Percentiles rank a stretch among this genome's conserved stretches.
These are phyloP conservation scores for Scrobipalpa atriplicella DNA, from an alignment of 2,888 invertebrate species.

Conservation along the genomic window DNA sequence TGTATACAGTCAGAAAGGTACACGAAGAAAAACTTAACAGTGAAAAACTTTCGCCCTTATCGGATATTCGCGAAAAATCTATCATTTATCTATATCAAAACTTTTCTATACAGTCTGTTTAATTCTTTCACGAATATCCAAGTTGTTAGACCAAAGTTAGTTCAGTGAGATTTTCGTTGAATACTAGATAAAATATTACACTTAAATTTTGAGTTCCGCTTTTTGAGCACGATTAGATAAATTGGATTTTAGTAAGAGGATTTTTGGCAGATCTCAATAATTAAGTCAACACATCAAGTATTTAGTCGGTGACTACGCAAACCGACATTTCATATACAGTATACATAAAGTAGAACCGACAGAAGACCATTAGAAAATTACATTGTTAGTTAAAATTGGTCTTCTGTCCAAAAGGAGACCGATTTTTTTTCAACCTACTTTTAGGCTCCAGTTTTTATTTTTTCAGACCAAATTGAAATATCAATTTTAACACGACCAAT, in stretches of 20 bases:
- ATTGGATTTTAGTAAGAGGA: conserved; percentile 10
- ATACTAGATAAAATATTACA: conserved; percentile 3
- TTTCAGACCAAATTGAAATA: neutral
- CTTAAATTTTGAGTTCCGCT: conserved; percentile 26
- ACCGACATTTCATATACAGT: conserved; percentile 6
- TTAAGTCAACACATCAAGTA: conserved; percentile 21
- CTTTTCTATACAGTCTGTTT: conserved; percentile 23
- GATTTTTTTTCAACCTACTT: neutral
- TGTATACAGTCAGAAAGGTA: conserved; percentile 23
- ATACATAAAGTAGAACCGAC: conserved; percentile 4
- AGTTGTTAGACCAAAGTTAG: neutral
- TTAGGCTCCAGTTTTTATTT: neutral
- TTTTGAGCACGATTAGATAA: conserved; percentile 20
- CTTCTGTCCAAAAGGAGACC: conserved; percentile 8
- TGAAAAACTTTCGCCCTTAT: conserved; percentile 7
- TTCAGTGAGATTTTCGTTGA: conserved; percentile 18
- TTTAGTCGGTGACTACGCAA: neutral
- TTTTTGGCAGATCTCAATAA: conserved; percentile 23
- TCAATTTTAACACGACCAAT: neutral
- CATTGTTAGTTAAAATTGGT: neutral
- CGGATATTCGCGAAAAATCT: conserved; percentile 15
- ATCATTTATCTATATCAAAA: conserved; percentile 23
- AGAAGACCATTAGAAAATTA: conserved; percentile 4
- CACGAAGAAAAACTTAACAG: neutral
- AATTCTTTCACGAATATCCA: conserved; percentile 18